Conservation (phyloP, 2,797 vertebrate species). For the Microctenopoma lineatum region DNA sequence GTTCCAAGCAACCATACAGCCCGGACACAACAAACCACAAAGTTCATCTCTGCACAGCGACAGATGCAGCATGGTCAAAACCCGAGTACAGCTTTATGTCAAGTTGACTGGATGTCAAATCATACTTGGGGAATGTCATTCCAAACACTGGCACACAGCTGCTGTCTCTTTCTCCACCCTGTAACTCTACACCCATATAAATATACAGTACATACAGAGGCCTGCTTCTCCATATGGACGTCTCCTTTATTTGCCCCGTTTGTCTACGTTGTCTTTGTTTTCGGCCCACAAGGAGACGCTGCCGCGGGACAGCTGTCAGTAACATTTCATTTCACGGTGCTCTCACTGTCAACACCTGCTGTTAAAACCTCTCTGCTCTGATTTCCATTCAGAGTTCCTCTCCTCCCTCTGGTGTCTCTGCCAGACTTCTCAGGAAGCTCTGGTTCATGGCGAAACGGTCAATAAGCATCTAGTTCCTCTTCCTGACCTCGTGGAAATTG, state of each 20-base stretch:
- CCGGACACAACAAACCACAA: constrained; percentile 16
- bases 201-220: constrained; percentile 14
- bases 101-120: constrained; percentile 12
- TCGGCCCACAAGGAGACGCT: constrained; percentile 17
- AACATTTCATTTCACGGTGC: constrained; percentile 39
- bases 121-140: constrained; percentile 37
- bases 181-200: constrained; percentile 60
- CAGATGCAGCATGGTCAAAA: constrained; percentile 17
- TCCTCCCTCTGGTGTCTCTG: constrained; percentile 25
- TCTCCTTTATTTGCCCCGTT: constrained; percentile 37
- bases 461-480: constrained; percentile 46
- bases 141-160: constrained; percentile 47
- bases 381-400: constrained; percentile 25
- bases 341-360: constrained; percentile 63
- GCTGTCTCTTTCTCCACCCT: constrained; percentile 52
- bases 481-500: constrained; percentile 42
- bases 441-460: constrained; percentile 42
- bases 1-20: constrained; percentile 17
- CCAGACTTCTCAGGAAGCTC: constrained; percentile 51
- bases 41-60: constrained; percentile 30
- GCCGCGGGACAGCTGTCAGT: constrained; percentile 49
- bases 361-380: constrained; percentile 27
- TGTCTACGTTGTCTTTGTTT: constrained; percentile 17
- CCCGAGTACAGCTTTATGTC: neutral
- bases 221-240: constrained; percentile 5